These are phyloP conservation scores for Agriopis marginaria DNA, from an alignment of 2,888 invertebrate species.

Conservation along the genomic window DNA sequence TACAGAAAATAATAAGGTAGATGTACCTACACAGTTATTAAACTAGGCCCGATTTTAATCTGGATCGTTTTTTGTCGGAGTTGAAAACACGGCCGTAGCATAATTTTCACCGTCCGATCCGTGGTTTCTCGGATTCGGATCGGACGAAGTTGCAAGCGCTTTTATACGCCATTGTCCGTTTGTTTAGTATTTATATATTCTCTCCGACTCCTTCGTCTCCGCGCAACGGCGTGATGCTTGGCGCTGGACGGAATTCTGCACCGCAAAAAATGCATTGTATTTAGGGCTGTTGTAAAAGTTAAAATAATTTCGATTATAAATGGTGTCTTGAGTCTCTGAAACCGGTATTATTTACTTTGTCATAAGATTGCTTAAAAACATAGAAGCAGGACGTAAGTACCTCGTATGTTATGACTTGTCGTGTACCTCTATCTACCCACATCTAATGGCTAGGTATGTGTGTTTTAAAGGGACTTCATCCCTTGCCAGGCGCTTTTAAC, in stretches of 20 bases:
- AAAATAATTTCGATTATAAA: slow-evolving; percentile 7
- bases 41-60: neutral
- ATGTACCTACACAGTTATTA: no score
- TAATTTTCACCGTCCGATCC: neutral
- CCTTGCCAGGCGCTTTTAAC: no score
- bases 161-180: slow-evolving; percentile 16
- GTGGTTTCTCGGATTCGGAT: neutral
- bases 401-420: no score
- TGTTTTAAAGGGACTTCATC: no score
- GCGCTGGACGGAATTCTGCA: slow-evolving; percentile 23
- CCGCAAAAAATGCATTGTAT: slow-evolving; percentile 15
- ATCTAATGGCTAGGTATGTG: no score
- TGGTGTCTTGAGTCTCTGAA: slow-evolving; percentile 1
- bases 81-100: neutral
- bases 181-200: slow-evolving; percentile 30
- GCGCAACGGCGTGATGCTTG: slow-evolving; percentile 27
- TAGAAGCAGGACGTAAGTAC: no score
- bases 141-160: neutral
- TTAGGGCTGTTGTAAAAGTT: slow-evolving; percentile 5
- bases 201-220: neutral
- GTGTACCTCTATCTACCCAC: no score
- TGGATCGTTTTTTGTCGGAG: neutral
- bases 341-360: neutral
- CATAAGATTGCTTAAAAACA: neutral
- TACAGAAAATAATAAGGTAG: no score